Evolutionary conservation across 2,797 vertebrate genomes (phyloP).

Genomic region (Eutrigla gurnardus): DNA sequence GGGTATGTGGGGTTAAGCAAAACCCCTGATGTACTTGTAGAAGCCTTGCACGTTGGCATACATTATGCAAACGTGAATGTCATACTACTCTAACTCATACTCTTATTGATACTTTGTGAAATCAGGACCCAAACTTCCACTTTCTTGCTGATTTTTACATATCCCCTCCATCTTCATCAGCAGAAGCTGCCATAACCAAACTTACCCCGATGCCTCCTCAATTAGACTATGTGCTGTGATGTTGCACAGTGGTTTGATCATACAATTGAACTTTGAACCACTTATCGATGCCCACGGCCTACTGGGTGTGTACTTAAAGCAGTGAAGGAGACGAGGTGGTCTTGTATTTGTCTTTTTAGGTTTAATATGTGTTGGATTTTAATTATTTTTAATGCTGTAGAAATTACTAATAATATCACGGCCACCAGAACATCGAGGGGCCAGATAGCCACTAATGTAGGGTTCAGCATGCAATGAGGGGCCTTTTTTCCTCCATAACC

Average conservation of each 20-base stretch:
- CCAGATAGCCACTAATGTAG: conserved; percentile 38
- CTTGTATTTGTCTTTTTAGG: conserved; percentile 43
- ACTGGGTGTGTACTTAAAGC: conserved; percentile 23
- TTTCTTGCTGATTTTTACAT: conserved; percentile 42
- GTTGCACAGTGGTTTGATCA: conserved; percentile 37
- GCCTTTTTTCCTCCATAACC: conserved; percentile 11
- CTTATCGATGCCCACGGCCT: conserved; percentile 13
- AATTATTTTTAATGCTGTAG: conserved; percentile 67
- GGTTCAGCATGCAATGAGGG: conserved; percentile 49
- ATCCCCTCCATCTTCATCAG: conserved; percentile 31
- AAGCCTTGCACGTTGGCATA: neutral
- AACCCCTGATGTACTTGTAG: conserved; percentile 4
- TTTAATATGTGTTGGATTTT: conserved; percentile 55
- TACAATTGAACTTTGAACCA: conserved; percentile 30
- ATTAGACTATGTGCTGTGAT: conserved; percentile 50
- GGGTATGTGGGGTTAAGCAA: conserved; percentile 6
- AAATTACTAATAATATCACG: conserved; percentile 24
- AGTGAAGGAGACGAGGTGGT: conserved; percentile 16
- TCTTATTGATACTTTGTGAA: conserved; percentile 18
- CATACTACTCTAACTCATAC: conserved; percentile 10
- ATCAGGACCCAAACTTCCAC: conserved; percentile 19
- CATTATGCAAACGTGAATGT: conserved; percentile 1
- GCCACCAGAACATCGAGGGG: conserved; percentile 21
- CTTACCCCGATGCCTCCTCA: conserved; percentile 24
- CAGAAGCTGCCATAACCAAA: conserved; percentile 48